Percentiles rank a stretch among this genome's conserved stretches.
Conservation (phyloP, 2,888 invertebrate genomes). For the Andrena marginata region DNA sequence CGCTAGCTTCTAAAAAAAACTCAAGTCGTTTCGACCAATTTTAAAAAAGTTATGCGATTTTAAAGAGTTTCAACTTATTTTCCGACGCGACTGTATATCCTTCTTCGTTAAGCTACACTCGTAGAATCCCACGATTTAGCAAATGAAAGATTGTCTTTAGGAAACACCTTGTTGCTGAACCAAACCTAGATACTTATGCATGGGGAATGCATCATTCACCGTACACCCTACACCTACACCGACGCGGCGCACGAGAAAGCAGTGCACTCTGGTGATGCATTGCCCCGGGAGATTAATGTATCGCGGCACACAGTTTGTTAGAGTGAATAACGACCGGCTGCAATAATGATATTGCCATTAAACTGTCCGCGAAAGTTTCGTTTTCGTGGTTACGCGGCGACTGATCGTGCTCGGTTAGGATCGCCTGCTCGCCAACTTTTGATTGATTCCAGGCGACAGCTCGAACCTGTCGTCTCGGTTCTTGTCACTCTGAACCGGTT, state of each 20-base stretch:
- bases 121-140: conserved; percentile 7
- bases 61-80: too few relatives aligned
- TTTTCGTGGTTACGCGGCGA: conserved; percentile 59
- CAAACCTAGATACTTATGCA: conserved; percentile 10
- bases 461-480: neutral
- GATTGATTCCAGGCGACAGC: conserved; percentile 30
- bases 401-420: conserved; percentile 16
- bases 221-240: neutral
- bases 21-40: too few relatives aligned
- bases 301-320: conserved; percentile 79
- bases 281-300: conserved; percentile 81
- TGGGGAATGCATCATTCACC: conserved; percentile 38
- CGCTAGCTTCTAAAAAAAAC: too few relatives aligned
- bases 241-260: conserved; percentile 58
- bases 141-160: neutral
- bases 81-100: too few relatives aligned
- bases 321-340: conserved; percentile 79
- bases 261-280: conserved; percentile 78
- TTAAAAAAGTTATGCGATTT: too few relatives aligned
- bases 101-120: neutral
- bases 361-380: conserved; percentile 79
- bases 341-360: conserved; percentile 83
- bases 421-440: neutral
- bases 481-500: neutral
- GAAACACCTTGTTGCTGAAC: conserved; percentile 8